Evolutionary conservation across 2,113 vertebrate genomes (phyloP), one percentile per base, ranked within the genome.

Genomic region (Meriones unguiculatus): DNA sequence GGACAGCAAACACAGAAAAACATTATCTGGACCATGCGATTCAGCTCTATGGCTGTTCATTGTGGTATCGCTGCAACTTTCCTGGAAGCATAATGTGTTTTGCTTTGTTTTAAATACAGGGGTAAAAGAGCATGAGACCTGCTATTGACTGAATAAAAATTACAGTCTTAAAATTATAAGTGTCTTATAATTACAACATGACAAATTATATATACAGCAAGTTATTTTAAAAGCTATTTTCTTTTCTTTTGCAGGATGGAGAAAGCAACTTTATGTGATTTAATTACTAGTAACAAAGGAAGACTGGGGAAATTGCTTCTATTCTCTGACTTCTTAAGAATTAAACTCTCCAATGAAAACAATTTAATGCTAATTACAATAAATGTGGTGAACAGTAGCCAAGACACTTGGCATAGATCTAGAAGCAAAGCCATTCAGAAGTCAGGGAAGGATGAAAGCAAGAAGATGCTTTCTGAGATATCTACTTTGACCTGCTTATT

Each of bases 131-230:
- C 82, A 62, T 69, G 11, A 80, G 22, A 72, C 25, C 46, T 88
- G 85, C 75, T 90, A 84, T 64, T 62, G n/a, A 4, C 81, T 30
- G 59, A 41, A 64, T 59, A 41, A 84, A 64, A 86, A 94, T 69
- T 59, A 67, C 6, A 90, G 65, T 64, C 52, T 91, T 90, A 94
- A 90, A 95, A 91, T 92, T 81, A 87, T 41, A 76, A 35, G 32
- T 65, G 12, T 15, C 67, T 90, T 72, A 50, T 64, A 96, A 82
- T 87, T 80, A 25, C 17, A 80, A 93, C 54, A 62, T 17, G 25
- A 80, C 22, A 69, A 13, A 15, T 35, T 92, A 84, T 50, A 90
- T 73, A 65, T 69, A 17, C n/a, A 89, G 67, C 30, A 59, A 62
- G 85, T 28, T 52, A 90, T 65, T 73, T 96, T 89, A 11, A 85